Base-by-base conservation (phyloP, 2,797 vertebrate species). In the Babyrousa celebensis region DNA sequence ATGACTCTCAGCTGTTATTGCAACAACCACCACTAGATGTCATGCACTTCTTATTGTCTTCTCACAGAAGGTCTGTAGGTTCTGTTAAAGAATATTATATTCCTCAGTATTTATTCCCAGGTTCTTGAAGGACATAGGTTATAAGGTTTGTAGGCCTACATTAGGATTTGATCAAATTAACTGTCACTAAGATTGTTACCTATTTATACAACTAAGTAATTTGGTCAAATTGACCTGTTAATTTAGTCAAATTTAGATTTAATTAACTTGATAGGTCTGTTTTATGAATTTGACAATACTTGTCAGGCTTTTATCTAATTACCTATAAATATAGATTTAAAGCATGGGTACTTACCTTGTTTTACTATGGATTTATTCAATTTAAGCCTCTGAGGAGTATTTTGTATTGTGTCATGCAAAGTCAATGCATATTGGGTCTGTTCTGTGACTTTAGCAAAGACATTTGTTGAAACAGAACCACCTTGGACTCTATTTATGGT, bases 11-110 rank as follows among this genome's bases (percentile, higher is more conserved):
- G 9, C 20, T 93, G 94, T 85, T 83, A 18, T 56, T 83, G 32
- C 32, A 72, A 36, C 36, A 87, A 17, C 20, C 60, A 43, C 97
- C 97, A 97, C 97, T 97, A 98, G 97, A 94, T 97, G 97, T 96
- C 97, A 96, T 2, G 1, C 48, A n/a, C 43, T 32, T 96, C 96
- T 96, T 60, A 91, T 12, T 96, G 72, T 79, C 54, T 54, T 71
- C 56, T 71, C 18, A 8, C 12, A 20, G 10, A 71, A 52, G 12
- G 0, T 11, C 17, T 70, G 1, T 23, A 15, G 63, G 58, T 75
- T 84, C 43, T 91, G 16, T 56, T 56, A 43, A 68, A 58, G 36
- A 91, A 29, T 65, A 40, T 7, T 36, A 3, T 12, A 8, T 78
- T 3, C n/a, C 43, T 91, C 25, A 68, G 48, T 96, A 20, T 94